Base-by-base conservation (phyloP, 2,888 invertebrate species). In the Andrena marginata region DNA sequence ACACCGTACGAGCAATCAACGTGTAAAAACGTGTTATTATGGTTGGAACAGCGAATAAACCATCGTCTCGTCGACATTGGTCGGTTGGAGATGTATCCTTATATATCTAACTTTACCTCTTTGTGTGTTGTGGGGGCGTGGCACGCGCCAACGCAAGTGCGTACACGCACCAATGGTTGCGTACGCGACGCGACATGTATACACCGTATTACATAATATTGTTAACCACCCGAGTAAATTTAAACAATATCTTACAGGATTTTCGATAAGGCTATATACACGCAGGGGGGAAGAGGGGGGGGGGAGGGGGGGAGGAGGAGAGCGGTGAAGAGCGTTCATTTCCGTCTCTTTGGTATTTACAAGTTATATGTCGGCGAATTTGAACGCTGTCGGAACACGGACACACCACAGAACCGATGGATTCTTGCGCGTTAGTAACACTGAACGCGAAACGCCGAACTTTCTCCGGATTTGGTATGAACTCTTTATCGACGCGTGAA, bases 241-340 rank as follows among this genome's bases (percentile, higher is more conserved):
- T 85, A 77, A 84, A 86, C 83, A 85, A 86, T 87, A 87, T 87
- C 81, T 87, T 87, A 88, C 86, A 84, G 65, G 72, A 63, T 64
- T 67, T 76, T 76, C 62, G 59, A 59, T 70, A 54, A 59, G 67
- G 56, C 76, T 87, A 87, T 87, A 70, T 87, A 86, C 76, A 86
- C 31, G 63, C 80, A 76, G 51, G 67, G 59, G 31, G 7, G 7
- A 6, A 20, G 60, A 51, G 35, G 49, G 1, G 31, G 31, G 6
- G 2, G 26, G 60, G 59, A n/a, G 49, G 51, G 4, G 56, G 10
- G 20, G 31, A 56, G 54, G 70, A 1, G 42, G 42, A 8, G 65
- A 60, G 33, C 26, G 16, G 13, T 10, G 20, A 64, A 29, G 70
- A 33, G 51, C 49, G 29, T 65, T 54, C 42, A 60, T 35, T 70